Base-by-base conservation (phyloP, 2,797 vertebrate genomes). In the Eospalax fontanierii region DNA sequence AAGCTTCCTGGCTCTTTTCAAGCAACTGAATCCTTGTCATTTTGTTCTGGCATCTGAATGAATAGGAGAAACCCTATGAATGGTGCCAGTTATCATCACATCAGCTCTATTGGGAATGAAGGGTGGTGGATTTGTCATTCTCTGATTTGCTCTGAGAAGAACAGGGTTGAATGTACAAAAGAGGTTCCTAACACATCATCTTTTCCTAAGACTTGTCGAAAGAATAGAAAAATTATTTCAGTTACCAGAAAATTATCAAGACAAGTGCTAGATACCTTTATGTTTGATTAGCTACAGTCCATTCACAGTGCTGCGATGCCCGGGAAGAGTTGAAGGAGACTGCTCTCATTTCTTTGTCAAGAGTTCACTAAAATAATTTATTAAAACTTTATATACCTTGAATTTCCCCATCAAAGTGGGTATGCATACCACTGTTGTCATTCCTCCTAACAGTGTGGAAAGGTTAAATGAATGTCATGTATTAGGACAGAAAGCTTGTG, bases 381-480 rank as follows among this genome's bases (percentile, higher is more conserved):
- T 89, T 93, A 94, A 89, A 85, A 87, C 90, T 81, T 88, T 80
- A 79, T 85, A 21, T 96, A 82, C n/a, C 50, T 93, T 94, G 57
- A 87, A 30, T 92, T 87, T 95, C 70, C 24, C 50, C 40, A n/a
- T 82, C 15, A 86, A 80, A 91, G 83, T 92, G 66, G 61, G 2
- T 54, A 80, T 92, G 86, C 71, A 88, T 76, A 63, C 2, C 33
- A 30, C 66, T 89, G 1, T 43, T 68, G 30, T 59, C 12, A 43
- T 96, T 75, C 61, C 93, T 96, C 28, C 33, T 89, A 85, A 82
- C 70, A 86, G 3, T 78, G 35, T 73, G 59, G 79, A 88, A 90
- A 94, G n/a, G 70, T 94, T 94, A 86, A 93, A 82, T 91, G 95
- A 95, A 92, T 94, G 59, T n/a, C 66, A 81, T 35, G 8, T 78